Evolutionary conservation across 2,888 invertebrate species (phyloP).

Genomic region (Scelioninae gen. 2): DNA sequence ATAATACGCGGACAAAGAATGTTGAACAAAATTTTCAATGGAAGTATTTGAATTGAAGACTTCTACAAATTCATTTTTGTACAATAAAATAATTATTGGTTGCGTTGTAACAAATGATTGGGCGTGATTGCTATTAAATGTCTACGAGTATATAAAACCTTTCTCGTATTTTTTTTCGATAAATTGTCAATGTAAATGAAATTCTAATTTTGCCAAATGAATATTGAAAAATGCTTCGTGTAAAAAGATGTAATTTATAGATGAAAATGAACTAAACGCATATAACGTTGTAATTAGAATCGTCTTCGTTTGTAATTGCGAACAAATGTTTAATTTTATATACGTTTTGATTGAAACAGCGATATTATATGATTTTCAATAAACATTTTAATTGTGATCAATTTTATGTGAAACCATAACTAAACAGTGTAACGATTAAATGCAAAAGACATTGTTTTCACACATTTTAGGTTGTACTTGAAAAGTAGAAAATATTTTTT

Average conservation of each 20-base stretch:
- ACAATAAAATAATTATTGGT: slow-evolving; percentile 19
- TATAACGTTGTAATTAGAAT: slow-evolving; percentile 25
- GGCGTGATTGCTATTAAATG: no score
- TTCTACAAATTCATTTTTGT: slow-evolving; percentile 18
- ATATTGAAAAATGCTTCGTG: slow-evolving; percentile 34
- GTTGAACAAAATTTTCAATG: not conserved
- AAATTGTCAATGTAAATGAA: slow-evolving; percentile 35
- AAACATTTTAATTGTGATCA: not conserved
- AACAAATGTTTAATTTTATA: not conserved
- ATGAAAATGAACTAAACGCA: slow-evolving; percentile 34
- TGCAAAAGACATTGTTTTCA: not conserved
- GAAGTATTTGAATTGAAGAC: slow-evolving; percentile 7
- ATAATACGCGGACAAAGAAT: slow-evolving; percentile 3
- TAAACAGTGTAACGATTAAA: no score
- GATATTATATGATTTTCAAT: not conserved
- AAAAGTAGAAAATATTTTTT: slow-evolving; percentile 23
- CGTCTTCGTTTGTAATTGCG: slow-evolving; percentile 7
- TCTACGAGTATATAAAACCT: no score
- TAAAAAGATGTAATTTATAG: slow-evolving; percentile 41
- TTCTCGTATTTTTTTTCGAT: no score
- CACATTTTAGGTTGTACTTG: slow-evolving; percentile 2
- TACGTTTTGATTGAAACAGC: not conserved
- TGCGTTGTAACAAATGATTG: not conserved
- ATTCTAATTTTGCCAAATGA: slow-evolving; percentile 43
- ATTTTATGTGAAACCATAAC: not conserved